Percentiles rank a stretch among this genome's conserved stretches.
These are phyloP conservation scores for Holocentrus rufus DNA, from an alignment of 2,797 vertebrate species.

Conservation along the genomic window DNA sequence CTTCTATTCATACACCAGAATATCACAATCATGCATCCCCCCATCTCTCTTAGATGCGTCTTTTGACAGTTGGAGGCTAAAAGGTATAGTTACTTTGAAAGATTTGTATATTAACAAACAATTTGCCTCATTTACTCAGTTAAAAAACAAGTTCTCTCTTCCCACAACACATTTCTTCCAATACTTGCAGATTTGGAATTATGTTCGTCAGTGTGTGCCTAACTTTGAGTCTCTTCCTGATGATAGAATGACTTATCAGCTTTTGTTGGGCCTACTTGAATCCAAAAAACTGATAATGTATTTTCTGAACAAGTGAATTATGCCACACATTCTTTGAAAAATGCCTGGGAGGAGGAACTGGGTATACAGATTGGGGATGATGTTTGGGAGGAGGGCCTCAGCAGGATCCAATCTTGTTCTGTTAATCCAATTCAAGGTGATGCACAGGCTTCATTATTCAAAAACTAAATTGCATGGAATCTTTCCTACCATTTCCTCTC, in stretches of 20 bases:
- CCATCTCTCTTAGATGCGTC: neutral
- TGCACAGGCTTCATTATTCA: no score
- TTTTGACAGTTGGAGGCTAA: neutral
- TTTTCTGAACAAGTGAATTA: conserved; percentile 8
- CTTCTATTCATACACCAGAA: no score
- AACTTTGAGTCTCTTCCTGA: conserved; percentile 14
- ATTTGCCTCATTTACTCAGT: conserved; percentile 13
- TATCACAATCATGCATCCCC: no score
- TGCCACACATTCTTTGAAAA: neutral
- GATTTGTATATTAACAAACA: conserved; percentile 11
- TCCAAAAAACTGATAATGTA: conserved; percentile 2
- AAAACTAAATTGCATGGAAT: no score
- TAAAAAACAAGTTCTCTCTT: conserved; percentile 8
- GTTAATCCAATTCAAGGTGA: no score
- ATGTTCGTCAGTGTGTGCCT: conserved; percentile 2
- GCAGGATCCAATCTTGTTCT: no score
- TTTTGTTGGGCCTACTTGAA: neutral
- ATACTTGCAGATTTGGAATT: conserved; percentile 17
- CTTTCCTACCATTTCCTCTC: no score
- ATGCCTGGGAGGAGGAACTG: no score
- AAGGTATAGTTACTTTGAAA: conserved; percentile 5
- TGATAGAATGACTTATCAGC: neutral
- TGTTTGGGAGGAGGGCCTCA: no score
- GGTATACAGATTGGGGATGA: no score
- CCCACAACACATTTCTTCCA: conserved; percentile 13